Evolutionary conservation across 2,113 vertebrate species (phyloP).

Genomic region (Microcebus lehilahytsara): DNA sequence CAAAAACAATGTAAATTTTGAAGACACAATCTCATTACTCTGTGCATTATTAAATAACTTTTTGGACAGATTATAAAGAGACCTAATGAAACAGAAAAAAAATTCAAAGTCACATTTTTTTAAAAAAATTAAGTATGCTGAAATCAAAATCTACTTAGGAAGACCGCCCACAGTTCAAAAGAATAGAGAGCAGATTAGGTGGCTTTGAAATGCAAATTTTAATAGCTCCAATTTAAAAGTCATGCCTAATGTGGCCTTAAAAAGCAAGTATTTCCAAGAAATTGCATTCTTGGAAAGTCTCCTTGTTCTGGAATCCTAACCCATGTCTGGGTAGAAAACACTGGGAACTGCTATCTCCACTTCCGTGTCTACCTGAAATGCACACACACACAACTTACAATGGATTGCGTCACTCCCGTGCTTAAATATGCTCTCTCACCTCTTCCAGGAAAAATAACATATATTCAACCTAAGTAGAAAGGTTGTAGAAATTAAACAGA

Average conservation of each 20-base stretch:
- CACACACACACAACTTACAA: no score
- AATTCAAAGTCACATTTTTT: background rate
- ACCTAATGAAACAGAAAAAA: conserved; percentile 19
- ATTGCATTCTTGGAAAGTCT: background rate
- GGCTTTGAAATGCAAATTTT: conserved; percentile 47
- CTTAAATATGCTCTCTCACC: background rate
- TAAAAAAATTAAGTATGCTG: background rate
- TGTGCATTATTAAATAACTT: background rate
- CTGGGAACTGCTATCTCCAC: background rate
- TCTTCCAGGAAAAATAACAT: background rate
- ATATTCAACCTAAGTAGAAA: background rate
- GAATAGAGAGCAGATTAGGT: background rate
- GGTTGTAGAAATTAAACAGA: background rate
- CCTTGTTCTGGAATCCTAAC: background rate
- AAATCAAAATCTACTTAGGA: conserved; percentile 29
- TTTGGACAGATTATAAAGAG: conserved; percentile 33
- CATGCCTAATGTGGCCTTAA: background rate
- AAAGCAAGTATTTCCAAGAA: background rate
- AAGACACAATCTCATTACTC: conserved; percentile 11
- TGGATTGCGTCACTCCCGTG: background rate
- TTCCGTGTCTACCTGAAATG: fast-evolving
- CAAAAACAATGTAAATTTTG: conserved; percentile 16
- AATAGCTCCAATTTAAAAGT: conserved; percentile 12
- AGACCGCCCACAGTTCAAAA: conserved; percentile 32
- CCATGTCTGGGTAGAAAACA: background rate